Percentiles rank a stretch among this genome's conserved stretches.
These are phyloP conservation scores for Hydrozoanthus tunicans DNA, from an alignment of 64 coral and sea anemone species.

Conservation along the genomic window DNA sequence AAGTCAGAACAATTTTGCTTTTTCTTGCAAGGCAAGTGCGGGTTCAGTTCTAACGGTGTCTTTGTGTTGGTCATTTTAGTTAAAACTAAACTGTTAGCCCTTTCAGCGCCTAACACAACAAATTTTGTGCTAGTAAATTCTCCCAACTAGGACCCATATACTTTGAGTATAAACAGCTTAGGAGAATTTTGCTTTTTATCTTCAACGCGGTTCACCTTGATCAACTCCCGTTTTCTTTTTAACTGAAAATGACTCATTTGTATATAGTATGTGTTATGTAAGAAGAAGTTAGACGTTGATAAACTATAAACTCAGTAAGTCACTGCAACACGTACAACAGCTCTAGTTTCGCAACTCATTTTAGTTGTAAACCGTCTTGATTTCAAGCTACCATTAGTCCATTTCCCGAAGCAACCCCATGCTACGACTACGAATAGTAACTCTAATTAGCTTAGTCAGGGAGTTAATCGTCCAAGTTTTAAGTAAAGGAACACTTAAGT, in stretches of 20 bases:
- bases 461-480: background rate
- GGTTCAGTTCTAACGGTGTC: too few species aligned
- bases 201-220: too few species aligned
- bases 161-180: too few species aligned
- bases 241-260: background rate
- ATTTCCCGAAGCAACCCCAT: background rate
- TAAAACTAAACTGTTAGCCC: too few species aligned
- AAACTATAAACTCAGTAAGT: background rate
- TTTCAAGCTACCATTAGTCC: background rate
- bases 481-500: background rate
- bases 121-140: too few species aligned
- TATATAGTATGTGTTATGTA: background rate
- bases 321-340: background rate
- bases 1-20: too few species aligned
- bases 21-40: too few species aligned
- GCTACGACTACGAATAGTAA: background rate
- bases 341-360: background rate
- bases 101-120: too few species aligned
- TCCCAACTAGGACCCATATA: too few species aligned
- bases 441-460: slow-evolving; percentile 28
- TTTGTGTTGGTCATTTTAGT: too few species aligned
- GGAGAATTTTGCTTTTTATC: too few species aligned
- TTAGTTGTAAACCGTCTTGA: background rate
- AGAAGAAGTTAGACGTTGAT: background rate
- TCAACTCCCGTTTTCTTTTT: background rate